These are phyloP conservation scores for Drosophila prolongata DNA, from an alignment of 2,888 invertebrate species.

Conservation along the genomic window DNA sequence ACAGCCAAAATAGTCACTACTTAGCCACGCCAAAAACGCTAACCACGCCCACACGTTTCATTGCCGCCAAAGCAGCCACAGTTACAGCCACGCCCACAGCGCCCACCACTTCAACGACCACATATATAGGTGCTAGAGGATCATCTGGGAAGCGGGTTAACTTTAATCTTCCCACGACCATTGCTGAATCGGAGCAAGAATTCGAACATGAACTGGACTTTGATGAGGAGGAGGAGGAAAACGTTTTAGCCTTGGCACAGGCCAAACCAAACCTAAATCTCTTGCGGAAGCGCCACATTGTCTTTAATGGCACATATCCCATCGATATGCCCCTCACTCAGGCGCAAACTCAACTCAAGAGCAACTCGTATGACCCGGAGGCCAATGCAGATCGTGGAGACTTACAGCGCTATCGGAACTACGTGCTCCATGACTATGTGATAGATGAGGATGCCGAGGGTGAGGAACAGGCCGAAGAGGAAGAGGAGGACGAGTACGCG, in stretches of 20 bases:
- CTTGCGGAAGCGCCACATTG: conserved; percentile 83
- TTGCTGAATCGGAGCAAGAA: conserved; percentile 52
- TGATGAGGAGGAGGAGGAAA: conserved; percentile 42
- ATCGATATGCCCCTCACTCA: conserved; percentile 88
- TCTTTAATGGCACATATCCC: conserved; percentile 94
- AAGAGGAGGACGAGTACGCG: conserved; percentile 53
- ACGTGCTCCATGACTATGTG: conserved; percentile 66
- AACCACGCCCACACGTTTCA: conserved; percentile 72
- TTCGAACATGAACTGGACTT: conserved; percentile 29
- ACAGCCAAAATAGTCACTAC: conserved; percentile 24
- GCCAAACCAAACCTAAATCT: conserved; percentile 11
- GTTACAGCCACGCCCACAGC: conserved; percentile 19
- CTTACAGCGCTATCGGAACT: conserved; percentile 59
- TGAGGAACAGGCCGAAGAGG: conserved; percentile 58
- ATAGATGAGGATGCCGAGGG: conserved; percentile 74
- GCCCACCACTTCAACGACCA: background rate
- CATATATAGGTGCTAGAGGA: background rate
- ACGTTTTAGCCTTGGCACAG: conserved; percentile 23
- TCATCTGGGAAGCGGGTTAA: conserved; percentile 69
- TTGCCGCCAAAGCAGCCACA: conserved; percentile 64
- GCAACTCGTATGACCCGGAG: conserved; percentile 75
- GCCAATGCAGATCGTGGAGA: conserved; percentile 72
- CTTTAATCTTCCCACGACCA: conserved; percentile 70
- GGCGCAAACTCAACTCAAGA: conserved; percentile 36
- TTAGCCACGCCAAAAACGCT: conserved; percentile 60